phyloP scores from a whole-genome alignment of 2,113 vertebrate species.

The Ploceus nigricollis region DNA sequence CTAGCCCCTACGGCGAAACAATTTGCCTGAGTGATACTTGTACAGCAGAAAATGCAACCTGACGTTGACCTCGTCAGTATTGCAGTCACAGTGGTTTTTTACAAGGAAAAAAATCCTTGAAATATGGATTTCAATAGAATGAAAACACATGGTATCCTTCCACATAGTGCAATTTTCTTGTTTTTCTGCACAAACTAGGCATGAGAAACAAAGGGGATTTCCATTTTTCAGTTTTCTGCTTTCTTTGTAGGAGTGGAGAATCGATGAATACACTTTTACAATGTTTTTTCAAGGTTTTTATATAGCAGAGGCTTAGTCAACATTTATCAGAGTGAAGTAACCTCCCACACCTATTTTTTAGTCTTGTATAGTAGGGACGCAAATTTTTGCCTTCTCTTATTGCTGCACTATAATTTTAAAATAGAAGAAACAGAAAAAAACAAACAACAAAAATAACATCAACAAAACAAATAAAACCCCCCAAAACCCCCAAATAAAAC shows the following conservation, averaged over 20 bases:
- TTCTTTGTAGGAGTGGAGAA: neutral
- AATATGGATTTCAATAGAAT: slow-evolving; percentile 20
- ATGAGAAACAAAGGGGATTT: neutral
- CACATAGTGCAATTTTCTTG: neutral
- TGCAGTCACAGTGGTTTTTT: neutral
- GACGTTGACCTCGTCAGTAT: slow-evolving; percentile 53
- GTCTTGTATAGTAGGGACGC: accelerated
- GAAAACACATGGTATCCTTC: neutral
- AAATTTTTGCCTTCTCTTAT: neutral
- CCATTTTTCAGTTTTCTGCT: neutral
- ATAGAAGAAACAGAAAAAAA: neutral
- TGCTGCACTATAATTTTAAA: neutral
- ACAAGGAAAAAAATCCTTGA: slow-evolving; percentile 4
- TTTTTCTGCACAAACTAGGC: neutral
- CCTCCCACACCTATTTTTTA: neutral
- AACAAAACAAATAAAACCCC: neutral
- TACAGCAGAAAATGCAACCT: slow-evolving; percentile 59
- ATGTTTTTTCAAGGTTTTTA: neutral
- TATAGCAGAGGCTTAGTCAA: neutral
- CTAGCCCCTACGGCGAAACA: neutral
- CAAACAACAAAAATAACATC: accelerated
- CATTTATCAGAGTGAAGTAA: neutral
- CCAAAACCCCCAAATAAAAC: too few relatives aligned
- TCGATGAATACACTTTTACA: neutral
- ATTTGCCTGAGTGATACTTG: slow-evolving; percentile 59